Base-by-base conservation (phyloP, 2,888 invertebrate genomes). In the Caenorhabditis imperialis region DNA sequence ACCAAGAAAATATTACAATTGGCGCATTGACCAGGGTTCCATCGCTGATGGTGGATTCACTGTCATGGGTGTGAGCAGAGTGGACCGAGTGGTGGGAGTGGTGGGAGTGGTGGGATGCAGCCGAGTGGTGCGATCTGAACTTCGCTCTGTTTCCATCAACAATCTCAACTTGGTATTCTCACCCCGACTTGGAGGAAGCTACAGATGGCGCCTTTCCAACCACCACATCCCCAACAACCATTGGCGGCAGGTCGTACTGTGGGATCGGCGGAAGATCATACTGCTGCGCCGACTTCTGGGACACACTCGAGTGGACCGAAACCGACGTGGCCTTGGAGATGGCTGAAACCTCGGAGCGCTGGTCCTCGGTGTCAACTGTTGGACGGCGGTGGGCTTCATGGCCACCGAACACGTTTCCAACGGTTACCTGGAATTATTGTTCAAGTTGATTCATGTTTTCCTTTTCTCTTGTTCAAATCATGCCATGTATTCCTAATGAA, bases 281-380 rank as follows among this genome's bases (percentile, higher is more conserved):
- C 3, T 62, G 60, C 65, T 73, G 61, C 18, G 67, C 63, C 2
- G 77, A 75, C 35, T 79, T 58, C 33, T 79, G 79, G 2, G 79
- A 79, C 14, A 79, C 79, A 33, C 77, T 77, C n/a, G 79, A 79
- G 38, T 79, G 71, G 5, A 77, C 79, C 25, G 79, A 79, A 4
- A 79, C 75, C 20, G 79, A 79, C 14, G 79, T 75, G 3, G 77
- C 79, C 35, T 75, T 62, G 0, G 77, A 79, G 8, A 77, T 12
- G 4, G 67, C 65, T 1, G 74, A 70, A 6, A 75, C 57, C 47
- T 58, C 69, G 18, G 60, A 58, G 1, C 58, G 45, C 45, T 69
- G 69, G n/a, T 69, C 69, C 12, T 69, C 69, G 5, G 27, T 30
- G 27, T 67, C 67, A 3, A 51, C 50, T 14, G 58, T 67, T 30